A percentile compares a stretch with the other conserved stretches of the same genome.
Evolutionary conservation across 2,888 invertebrate genomes (phyloP).

Genomic region (Drosophila neutralis): DNA sequence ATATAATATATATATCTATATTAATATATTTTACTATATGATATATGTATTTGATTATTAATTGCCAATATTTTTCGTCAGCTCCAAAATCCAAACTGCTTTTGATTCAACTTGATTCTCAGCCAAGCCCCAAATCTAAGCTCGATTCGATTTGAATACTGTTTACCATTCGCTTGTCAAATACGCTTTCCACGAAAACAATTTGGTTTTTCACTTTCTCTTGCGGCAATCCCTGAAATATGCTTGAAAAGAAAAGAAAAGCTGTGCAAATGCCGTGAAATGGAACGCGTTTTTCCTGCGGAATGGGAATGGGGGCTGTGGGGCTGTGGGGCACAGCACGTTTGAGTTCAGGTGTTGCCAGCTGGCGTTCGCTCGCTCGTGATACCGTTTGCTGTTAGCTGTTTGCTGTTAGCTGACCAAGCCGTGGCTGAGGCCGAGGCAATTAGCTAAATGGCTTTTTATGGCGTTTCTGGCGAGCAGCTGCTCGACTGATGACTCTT

Average conservation of each 20-base stretch:
- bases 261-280: slow-evolving; percentile 53
- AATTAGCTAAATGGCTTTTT: slow-evolving; percentile 77
- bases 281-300: slow-evolving; percentile 35
- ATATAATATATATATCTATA: no score
- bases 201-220: slow-evolving; percentile 24
- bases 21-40: no score
- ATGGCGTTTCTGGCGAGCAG: slow-evolving; percentile 42
- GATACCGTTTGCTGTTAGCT: background rate
- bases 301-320: background rate
- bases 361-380: slow-evolving; percentile 16
- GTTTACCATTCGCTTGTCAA: background rate
- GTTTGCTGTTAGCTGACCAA: slow-evolving; percentile 26
- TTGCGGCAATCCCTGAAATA: slow-evolving; percentile 50
- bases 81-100: background rate
- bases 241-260: slow-evolving; percentile 26
- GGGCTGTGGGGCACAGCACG: background rate
- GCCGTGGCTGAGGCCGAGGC: slow-evolving; percentile 34
- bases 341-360: slow-evolving; percentile 51
- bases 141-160: background rate
- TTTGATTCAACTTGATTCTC: background rate
- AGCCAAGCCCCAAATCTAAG: background rate
- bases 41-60: no score
- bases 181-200: slow-evolving; percentile 19
- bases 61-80: no score
- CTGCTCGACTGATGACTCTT: slow-evolving; percentile 58